These are phyloP conservation scores for Hoplostethus mediterraneus DNA, from an alignment of 2,797 vertebrate genomes.

Conservation along the genomic window DNA sequence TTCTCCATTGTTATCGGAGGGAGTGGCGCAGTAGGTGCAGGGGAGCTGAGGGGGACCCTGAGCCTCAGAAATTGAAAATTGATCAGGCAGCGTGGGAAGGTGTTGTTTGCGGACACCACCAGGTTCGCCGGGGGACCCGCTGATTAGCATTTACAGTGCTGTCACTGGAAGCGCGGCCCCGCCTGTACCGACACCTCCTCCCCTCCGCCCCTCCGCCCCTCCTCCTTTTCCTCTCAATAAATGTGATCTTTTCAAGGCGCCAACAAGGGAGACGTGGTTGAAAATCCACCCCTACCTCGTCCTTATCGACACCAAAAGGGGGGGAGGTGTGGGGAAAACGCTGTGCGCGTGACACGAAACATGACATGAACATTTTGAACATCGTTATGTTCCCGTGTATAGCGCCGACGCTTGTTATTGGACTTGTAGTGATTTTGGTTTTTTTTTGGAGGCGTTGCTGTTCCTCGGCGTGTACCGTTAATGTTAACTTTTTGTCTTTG, in stretches of 20 bases:
- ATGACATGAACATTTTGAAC: conserved; percentile 40
- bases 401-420: conserved; percentile 18
- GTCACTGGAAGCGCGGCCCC: conserved; percentile 48
- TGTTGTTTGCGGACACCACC: conserved; percentile 59
- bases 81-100: conserved; percentile 79
- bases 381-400: conserved; percentile 20
- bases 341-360: conserved; percentile 40
- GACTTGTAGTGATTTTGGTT: conserved; percentile 9
- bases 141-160: conserved; percentile 83
- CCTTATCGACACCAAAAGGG: conserved; percentile 53
- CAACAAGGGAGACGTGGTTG: conserved; percentile 53
- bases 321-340: conserved; percentile 41
- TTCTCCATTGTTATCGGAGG: conserved; percentile 80
- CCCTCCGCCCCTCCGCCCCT: conserved; percentile 21
- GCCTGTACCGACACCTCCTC: conserved; percentile 52
- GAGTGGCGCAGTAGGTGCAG: conserved; percentile 55
- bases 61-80: conserved; percentile 87
- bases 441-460: conserved; percentile 21
- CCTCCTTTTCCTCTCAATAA: conserved; percentile 54
- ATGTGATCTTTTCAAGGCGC: conserved; percentile 59
- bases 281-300: conserved; percentile 64
- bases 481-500: conserved; percentile 30
- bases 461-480: conserved; percentile 18
- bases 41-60: conserved; percentile 68
- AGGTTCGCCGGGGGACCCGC: conserved; percentile 57